Evolutionary conservation across 2,888 invertebrate genomes (phyloP).

Genomic region (Piscicola geometra): DNA sequence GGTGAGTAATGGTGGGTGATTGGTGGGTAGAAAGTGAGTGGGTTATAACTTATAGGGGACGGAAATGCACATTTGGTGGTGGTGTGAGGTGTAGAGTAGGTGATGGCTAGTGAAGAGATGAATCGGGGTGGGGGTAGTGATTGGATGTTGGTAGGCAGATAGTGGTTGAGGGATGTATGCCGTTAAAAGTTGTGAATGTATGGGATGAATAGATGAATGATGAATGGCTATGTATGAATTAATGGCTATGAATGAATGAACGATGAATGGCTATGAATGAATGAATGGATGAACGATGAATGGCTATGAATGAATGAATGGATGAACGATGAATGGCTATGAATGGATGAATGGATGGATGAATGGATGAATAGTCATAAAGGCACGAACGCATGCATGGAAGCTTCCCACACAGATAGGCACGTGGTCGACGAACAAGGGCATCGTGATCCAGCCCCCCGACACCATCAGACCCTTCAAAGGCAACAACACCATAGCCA

Average conservation of each 20-base stretch:
- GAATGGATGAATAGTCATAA: neutral
- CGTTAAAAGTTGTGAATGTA: no score
- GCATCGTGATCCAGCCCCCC: conserved; percentile 38
- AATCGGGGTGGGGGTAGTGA: no score
- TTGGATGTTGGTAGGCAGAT: no score
- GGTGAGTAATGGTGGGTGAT: no score
- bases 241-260: neutral
- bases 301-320: neutral
- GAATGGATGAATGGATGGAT: no score
- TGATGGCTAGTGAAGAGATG: no score
- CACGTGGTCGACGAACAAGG: conserved; percentile 37
- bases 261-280: neutral
- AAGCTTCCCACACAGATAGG: conserved; percentile 38
- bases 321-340: neutral
- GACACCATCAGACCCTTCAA: conserved; percentile 38
- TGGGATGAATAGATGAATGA: neutral
- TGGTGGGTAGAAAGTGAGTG: no score
- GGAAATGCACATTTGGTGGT: no score
- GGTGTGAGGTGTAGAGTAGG: no score
- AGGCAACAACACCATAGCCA: conserved; percentile 58
- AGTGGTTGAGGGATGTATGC: no score
- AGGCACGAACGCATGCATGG: no score
- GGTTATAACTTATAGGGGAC: no score
- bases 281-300: neutral
- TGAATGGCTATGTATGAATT: neutral